phyloP scores from a whole-genome alignment of 2,797 vertebrate species.

The Hoplostethus atlanticus region DNA sequence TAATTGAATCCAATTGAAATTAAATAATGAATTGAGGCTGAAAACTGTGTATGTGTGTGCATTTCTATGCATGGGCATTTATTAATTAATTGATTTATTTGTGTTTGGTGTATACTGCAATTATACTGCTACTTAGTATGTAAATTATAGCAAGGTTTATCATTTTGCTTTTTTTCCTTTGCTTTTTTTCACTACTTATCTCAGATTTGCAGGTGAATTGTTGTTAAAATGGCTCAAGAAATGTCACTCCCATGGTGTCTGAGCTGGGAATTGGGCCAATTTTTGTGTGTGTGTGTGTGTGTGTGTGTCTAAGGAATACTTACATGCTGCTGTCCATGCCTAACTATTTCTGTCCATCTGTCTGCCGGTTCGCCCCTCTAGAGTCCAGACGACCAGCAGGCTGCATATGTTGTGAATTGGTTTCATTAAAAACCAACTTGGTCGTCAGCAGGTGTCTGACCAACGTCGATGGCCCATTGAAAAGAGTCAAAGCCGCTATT shows the following conservation, averaged over 20 bases:
- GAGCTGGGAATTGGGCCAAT: not conserved
- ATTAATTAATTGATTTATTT: not conserved
- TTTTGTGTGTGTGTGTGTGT: not conserved
- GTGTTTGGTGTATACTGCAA: not conserved
- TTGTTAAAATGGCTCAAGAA: no score
- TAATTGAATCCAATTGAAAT: conserved; percentile 3
- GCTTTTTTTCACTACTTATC: not conserved
- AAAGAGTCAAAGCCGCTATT: conserved; percentile 4
- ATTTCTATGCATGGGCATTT: not conserved
- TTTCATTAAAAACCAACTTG: not conserved
- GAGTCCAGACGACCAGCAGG: not conserved
- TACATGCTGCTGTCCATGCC: not conserved
- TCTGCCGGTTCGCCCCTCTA: not conserved
- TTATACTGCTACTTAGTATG: no score
- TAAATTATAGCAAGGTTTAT: not conserved
- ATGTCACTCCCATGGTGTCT: not conserved
- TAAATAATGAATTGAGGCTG: not conserved
- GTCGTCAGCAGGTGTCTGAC: conserved; percentile 9
- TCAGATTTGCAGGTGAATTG: not conserved
- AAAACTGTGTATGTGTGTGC: not conserved
- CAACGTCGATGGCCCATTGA: not conserved
- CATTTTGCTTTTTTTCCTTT: not conserved
- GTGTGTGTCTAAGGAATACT: not conserved
- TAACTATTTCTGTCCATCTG: conserved; percentile 7
- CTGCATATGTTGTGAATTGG: not conserved